A percentile compares a stretch with the other conserved stretches of the same genome.
phyloP scores from a whole-genome alignment of 2,888 invertebrate species.

The Rotaria sp. region DNA sequence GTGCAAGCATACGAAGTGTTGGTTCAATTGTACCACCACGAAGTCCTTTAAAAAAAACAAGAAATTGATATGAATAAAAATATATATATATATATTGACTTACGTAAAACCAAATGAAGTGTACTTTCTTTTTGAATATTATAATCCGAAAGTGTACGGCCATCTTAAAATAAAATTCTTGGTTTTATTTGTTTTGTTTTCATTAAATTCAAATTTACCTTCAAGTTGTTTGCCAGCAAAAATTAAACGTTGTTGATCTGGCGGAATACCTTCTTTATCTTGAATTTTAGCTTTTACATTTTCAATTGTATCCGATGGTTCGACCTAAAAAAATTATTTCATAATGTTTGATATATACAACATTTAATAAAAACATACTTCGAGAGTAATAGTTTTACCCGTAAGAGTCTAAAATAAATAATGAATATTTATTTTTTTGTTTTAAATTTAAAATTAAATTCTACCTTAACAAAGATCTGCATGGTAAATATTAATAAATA shows the following conservation, averaged over 20 bases:
- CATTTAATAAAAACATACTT: neutral
- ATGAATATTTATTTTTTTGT: neutral
- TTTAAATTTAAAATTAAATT: neutral
- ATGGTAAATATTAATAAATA: neutral
- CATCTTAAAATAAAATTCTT: neutral
- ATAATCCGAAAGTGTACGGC: constrained; percentile 12
- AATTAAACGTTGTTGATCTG: constrained; percentile 29
- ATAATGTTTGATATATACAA: neutral
- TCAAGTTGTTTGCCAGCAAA: constrained; percentile 30
- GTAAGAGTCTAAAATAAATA: neutral
- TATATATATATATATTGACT: neutral
- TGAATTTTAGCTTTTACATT: constrained; percentile 22
- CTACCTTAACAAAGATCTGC: constrained; percentile 17
- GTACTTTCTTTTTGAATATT: constrained; percentile 28
- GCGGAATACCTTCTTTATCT: constrained; percentile 22
- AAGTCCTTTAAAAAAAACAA: constrained; percentile 58
- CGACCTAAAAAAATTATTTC: neutral
- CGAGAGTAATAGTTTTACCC: constrained; percentile 10
- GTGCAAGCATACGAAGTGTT: constrained; percentile 84
- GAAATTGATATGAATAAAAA: too few relatives aligned
- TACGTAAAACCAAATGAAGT: constrained; percentile 28
- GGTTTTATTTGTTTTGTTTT: neutral
- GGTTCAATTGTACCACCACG: constrained; percentile 89
- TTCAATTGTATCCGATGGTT: neutral
- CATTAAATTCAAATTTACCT: neutral